Evolutionary conservation across 1,140 invertebrate species (phyloP).

Genomic region (Drosophila simulans): DNA sequence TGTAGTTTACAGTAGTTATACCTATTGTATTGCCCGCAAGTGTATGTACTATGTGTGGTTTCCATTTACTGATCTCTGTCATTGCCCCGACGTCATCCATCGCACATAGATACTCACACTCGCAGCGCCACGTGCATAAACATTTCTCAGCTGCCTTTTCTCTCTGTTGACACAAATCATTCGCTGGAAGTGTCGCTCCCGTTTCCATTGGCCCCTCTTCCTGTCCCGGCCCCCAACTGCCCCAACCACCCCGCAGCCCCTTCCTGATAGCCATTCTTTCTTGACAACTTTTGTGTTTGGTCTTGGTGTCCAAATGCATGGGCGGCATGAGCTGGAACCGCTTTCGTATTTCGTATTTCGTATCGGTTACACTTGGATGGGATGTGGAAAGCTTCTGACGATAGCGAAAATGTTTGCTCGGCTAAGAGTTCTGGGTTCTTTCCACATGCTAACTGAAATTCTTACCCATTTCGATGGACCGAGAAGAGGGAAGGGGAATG

Average conservation of each 20-base stretch:
- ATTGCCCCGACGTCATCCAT: conserved; percentile 41
- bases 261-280: conserved; percentile 5
- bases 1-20: no score
- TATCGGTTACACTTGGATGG: conserved; percentile 61
- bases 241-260: background rate
- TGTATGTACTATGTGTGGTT: conserved; percentile 29
- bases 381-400: conserved; percentile 33
- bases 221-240: conserved; percentile 3
- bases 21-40: background rate
- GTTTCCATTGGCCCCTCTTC: conserved; percentile 39
- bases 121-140: conserved; percentile 45
- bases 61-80: conserved; percentile 53
- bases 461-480: background rate
- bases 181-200: conserved; percentile 67
- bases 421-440: conserved; percentile 18
- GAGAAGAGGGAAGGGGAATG: background rate
- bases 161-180: conserved; percentile 77
- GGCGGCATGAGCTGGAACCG: conserved; percentile 20
- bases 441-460: conserved; percentile 11
- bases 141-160: conserved; percentile 65
- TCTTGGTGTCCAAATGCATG: conserved; percentile 64
- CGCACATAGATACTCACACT: conserved; percentile 20
- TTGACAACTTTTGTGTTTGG: conserved; percentile 52
- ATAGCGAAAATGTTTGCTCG: conserved; percentile 52
- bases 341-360: conserved; percentile 43